These are phyloP conservation scores for Artibeus lituratus DNA, from an alignment of 2,797 vertebrate species.

Conservation along the genomic window DNA sequence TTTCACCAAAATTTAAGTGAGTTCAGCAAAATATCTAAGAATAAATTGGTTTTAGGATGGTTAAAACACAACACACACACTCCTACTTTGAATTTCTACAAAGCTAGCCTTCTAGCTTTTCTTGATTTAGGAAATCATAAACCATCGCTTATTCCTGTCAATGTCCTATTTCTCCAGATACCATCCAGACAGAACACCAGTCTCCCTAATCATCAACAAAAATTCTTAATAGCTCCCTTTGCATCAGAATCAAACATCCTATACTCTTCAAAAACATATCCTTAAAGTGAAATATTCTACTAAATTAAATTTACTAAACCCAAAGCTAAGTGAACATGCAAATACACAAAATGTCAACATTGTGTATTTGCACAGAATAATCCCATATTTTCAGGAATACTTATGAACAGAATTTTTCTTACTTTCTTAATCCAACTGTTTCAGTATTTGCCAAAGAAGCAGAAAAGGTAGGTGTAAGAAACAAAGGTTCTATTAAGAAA, in stretches of 20 bases:
- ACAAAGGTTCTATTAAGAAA: neutral
- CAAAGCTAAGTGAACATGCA: neutral
- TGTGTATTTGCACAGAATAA: neutral
- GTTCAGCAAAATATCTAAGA: constrained; percentile 6
- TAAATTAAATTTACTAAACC: constrained; percentile 26
- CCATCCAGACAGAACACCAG: neutral
- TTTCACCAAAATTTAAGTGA: constrained; percentile 37
- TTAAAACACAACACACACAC: neutral
- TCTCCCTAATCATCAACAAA: constrained; percentile 18
- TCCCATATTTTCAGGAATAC: neutral
- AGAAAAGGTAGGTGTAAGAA: neutral
- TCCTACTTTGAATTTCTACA: neutral
- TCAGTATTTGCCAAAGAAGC: neutral
- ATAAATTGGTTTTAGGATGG: neutral
- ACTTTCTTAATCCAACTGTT: neutral
- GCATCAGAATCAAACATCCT: neutral
- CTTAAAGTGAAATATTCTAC: constrained; percentile 9
- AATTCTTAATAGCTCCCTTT: neutral
- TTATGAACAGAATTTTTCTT: constrained; percentile 25
- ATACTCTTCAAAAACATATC: neutral
- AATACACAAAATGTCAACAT: neutral
- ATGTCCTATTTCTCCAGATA: neutral
- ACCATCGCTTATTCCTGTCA: neutral
- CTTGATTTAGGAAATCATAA: constrained; percentile 22
- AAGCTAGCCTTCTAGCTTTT: neutral